Base-by-base conservation (phyloP, 2,113 vertebrate genomes). In the Scortum barcoo region DNA sequence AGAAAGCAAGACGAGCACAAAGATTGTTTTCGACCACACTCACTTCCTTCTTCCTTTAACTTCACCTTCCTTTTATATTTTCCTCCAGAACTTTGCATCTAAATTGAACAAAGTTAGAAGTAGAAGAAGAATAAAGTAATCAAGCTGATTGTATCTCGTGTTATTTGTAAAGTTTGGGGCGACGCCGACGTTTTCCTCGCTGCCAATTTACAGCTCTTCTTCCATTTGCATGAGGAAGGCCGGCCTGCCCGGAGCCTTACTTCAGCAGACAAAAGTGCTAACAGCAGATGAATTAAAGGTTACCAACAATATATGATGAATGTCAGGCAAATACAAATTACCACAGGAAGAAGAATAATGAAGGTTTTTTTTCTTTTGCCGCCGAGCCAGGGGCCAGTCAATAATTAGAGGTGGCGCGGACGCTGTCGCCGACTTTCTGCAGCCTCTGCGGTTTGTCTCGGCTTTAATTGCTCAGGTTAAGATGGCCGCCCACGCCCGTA, bases 231-330 rank as follows among this genome's bases (percentile, higher is more conserved):
- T 2, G 8, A 61, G 16, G 66, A 76, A 0, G 51, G 63, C 61
- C 40, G 38, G 68, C 40, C 68, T 17, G 69, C 83, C 87, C 89
- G 88, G 85, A 94, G 91, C 83, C 93, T 91, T 84, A 96, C 91
- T 93, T 90, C 95, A 95, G 95, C 95, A 96, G 94, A 95, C 93
- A 95, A 95, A 98, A 97, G 92, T 96, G 96, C 97, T 95, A 97
- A 96, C 97, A 96, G 93, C 94, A 94, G 95, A 95, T 95, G 94
- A 97, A 97, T 96, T 97, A 97, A 98, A 98, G 97, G 96, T 97
- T 97, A 97, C 71, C 53, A 80, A 87, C 90, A 87, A 91, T 91
- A 90, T 91, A 94, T 95, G 92, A 96, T 95, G 95, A 95, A 95
- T 95, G 95, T 93, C 95, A 95, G 86, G 91, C 93, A 95, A 94